Conservation (phyloP, 2,113 vertebrate genomes). For the Condylura cristata region DNA sequence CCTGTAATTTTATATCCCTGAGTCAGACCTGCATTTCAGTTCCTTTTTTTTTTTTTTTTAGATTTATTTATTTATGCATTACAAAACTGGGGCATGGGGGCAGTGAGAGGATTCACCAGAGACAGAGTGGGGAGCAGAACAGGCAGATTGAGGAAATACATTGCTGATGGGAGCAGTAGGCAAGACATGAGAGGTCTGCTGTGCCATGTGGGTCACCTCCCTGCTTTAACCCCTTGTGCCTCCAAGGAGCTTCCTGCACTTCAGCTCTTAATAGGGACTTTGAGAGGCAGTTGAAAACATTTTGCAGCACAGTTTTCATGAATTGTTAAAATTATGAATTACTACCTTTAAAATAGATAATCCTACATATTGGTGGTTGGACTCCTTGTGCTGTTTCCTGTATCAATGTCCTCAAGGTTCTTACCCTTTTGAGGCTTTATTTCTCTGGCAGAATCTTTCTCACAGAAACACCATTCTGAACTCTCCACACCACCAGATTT, state of each 20-base stretch:
- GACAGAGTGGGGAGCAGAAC: no score
- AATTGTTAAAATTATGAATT: neutral
- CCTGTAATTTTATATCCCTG: neutral
- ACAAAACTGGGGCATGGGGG: no score
- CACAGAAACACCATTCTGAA: neutral
- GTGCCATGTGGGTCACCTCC: no score
- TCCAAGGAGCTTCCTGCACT: no score
- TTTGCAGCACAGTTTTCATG: constrained; percentile 16
- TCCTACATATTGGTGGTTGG: neutral
- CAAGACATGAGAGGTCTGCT: no score
- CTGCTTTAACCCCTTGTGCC: no score
- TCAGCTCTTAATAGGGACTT: neutral
- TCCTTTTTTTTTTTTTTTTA: no score
- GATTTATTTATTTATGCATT: no score
- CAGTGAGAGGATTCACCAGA: no score
- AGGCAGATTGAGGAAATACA: no score
- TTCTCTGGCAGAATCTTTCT: constrained; percentile 4
- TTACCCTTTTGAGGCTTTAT: neutral
- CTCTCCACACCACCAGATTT: neutral
- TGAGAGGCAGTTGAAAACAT: neutral
- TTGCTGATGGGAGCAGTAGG: no score
- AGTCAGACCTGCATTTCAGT: neutral
- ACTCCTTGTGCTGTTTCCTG: neutral
- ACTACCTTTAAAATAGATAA: neutral
- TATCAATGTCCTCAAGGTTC: constrained; percentile 4